Conservation (phyloP, 23 tunicate species). For the Halocynthia roretzi region DNA sequence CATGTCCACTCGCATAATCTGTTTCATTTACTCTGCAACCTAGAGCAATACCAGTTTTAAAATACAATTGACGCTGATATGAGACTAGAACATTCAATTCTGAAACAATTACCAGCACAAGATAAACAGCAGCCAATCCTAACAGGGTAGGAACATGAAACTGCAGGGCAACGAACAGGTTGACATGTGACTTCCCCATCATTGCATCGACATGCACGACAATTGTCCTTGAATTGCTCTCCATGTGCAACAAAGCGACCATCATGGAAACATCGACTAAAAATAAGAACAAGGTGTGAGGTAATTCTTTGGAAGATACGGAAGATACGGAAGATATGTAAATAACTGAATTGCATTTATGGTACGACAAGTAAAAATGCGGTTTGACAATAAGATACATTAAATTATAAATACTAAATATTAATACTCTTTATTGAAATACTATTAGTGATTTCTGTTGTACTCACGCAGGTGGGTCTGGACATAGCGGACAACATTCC, state of each 20-base stretch:
- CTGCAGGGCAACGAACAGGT: conserved; percentile 40
- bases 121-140: conserved; percentile 40
- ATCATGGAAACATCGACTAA: conserved; percentile 10
- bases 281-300: background rate
- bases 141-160: conserved; percentile 33
- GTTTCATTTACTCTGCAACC: conserved; percentile 35
- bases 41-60: background rate
- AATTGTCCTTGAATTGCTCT: conserved; percentile 31
- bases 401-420: too few species aligned
- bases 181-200: conserved; percentile 46
- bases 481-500: conserved; percentile 60
- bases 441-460: too few species aligned
- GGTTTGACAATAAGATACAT: too few species aligned
- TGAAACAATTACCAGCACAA: conserved; percentile 19
- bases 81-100: background rate
- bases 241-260: conserved; percentile 18
- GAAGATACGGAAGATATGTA: too few species aligned
- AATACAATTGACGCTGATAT: too few species aligned
- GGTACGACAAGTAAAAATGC: too few species aligned
- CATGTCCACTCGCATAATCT: conserved; percentile 36
- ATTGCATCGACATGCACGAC: conserved; percentile 45
- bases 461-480: conserved; percentile 19
- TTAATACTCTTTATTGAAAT: too few species aligned
- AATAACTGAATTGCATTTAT: too few species aligned
- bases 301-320: too few species aligned